Conservation (phyloP, 2,888 invertebrate species). For the Melinaea menophilus region DNA sequence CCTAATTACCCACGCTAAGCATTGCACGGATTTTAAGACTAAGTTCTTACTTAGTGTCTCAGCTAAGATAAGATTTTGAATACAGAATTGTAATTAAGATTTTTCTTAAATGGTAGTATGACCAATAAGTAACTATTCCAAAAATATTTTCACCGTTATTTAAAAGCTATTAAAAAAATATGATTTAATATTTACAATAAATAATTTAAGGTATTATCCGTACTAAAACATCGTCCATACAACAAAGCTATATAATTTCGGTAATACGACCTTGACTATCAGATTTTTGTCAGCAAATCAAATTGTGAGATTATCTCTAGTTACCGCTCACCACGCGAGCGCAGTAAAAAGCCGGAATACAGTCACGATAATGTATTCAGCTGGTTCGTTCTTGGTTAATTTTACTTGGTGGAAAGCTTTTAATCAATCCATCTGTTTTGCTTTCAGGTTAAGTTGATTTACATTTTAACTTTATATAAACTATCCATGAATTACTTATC, state of each 20-base stretch:
- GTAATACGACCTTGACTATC: slow-evolving; percentile 14
- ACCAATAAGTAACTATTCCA: too few species aligned
- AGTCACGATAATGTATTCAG: slow-evolving; percentile 24
- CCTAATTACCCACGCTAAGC: slow-evolving; percentile 58
- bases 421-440: slow-evolving; percentile 32
- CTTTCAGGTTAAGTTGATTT: slow-evolving; percentile 43
- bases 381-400: neutral
- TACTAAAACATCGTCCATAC: neutral
- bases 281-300: slow-evolving; percentile 17
- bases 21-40: slow-evolving; percentile 28
- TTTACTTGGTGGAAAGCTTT: slow-evolving; percentile 1
- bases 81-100: too few species aligned
- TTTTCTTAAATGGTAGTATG: too few species aligned
- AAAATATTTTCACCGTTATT: too few species aligned
- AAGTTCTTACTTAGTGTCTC: neutral
- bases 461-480: neutral
- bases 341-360: slow-evolving; percentile 15
- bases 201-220: neutral
- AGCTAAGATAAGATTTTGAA: slow-evolving; percentile 12
- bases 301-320: slow-evolving; percentile 19
- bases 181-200: neutral
- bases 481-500: too few species aligned
- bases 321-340: slow-evolving; percentile 23
- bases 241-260: neutral
- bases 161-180: too few species aligned